phyloP scores from a whole-genome alignment of 2,888 invertebrate genomes.

The Adela reaumurella region DNA sequence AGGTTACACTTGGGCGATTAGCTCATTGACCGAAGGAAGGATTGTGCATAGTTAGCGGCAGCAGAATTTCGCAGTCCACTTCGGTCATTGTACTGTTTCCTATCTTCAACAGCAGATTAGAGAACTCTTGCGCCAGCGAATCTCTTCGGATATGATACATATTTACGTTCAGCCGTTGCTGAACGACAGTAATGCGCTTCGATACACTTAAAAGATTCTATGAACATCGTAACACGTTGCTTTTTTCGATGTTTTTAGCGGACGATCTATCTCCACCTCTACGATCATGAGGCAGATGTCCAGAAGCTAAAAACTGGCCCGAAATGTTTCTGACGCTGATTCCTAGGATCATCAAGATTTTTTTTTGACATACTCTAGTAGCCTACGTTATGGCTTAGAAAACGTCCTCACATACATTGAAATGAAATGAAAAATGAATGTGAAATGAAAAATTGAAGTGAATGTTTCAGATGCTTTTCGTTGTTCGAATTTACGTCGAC shows the following conservation, averaged over 20 bases:
- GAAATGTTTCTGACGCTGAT: constrained; percentile 12
- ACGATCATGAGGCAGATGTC: constrained; percentile 11
- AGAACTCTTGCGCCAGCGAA: too few species aligned
- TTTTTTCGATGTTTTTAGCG: neutral
- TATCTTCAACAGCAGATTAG: too few species aligned
- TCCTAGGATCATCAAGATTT: constrained; percentile 11
- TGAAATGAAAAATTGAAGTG: too few species aligned
- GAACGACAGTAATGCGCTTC: constrained; percentile 14
- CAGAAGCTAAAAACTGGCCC: constrained; percentile 12
- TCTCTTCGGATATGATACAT: too few species aligned
- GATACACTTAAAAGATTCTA: constrained; percentile 13
- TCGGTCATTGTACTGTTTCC: too few species aligned
- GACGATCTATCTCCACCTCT: constrained; percentile 12
- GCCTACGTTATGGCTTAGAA: constrained; percentile 11
- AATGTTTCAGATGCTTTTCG: constrained; percentile 3
- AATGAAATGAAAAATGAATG: too few species aligned
- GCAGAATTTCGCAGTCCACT: too few species aligned
- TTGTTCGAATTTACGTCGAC: constrained; percentile 8
- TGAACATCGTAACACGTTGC: constrained; percentile 9
- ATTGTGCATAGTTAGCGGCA: too few species aligned
- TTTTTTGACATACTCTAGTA: constrained; percentile 13
- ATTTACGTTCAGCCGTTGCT: constrained; percentile 12
- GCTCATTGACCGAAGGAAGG: too few species aligned
- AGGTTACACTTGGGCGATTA: too few species aligned
- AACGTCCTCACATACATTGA: constrained; percentile 6